Evolutionary conservation across 2,797 vertebrate genomes (phyloP), one percentile per base, ranked within the genome.

Genomic region (Helostoma temminkii): DNA sequence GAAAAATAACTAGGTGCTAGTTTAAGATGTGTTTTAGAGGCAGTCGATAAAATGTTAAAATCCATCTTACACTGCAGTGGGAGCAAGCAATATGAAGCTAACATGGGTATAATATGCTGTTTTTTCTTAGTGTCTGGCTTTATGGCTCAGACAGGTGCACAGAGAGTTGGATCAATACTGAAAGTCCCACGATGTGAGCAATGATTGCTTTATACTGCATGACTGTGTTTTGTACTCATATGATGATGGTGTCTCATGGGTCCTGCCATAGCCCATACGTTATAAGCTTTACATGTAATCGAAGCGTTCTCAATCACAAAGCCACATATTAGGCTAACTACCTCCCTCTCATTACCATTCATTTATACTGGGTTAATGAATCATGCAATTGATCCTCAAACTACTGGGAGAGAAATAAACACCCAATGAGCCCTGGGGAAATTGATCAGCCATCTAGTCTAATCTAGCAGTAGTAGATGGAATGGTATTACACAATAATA

Each of bases 361-460:
- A 66, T 83, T 74, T 71, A 68, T 81, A 82, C 76, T 68, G 49
- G 71, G 65, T 67, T 76, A 81, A 83, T 80, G 80, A 85, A 88
- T 87, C 75, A 76, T 2, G 4, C 59, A 72, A 84, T 87, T 78
- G 87, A 88, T 89, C 71, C 58, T 18, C 1, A 43, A 6, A 28
- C 56, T 34, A 28, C 28, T 9, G 62, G 64, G 62, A 71, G 74
- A 68, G 42, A 50, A 71, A 73, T 28, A 26, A 55, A 19, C 19
- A 16, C 25, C 55, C 8, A 4, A 18, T 12, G 34, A 42, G 22
- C 80, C 81, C 71, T 15, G 52, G 84, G 84, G 84, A 76, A 62
- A 76, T 62, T 46, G 73, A 80, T 80, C 58, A 41, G 56, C 50
- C 54, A 52, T 56, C 26, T 56, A 61, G n/a, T n/a, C n/a, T n/a